phyloP scores from a whole-genome alignment of 53 echinoderm and acorn worm genomes.

The Glandiceps talaboti region DNA sequence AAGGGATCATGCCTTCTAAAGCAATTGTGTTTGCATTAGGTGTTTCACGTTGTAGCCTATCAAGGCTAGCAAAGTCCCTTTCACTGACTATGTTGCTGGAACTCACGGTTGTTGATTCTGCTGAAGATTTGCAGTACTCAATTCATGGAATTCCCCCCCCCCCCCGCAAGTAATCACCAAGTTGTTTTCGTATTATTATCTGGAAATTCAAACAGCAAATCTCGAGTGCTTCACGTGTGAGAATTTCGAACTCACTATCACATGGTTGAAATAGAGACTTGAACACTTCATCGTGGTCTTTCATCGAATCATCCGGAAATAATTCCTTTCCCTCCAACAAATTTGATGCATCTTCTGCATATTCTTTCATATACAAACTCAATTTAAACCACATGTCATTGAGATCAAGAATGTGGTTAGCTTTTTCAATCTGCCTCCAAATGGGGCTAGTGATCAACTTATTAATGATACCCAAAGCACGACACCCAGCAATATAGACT shows the following conservation, averaged over 20 bases:
- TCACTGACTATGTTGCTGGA: not conserved
- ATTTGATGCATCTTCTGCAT: not conserved
- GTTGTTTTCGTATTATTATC: not conserved
- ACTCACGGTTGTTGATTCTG: not conserved
- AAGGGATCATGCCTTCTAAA: not conserved
- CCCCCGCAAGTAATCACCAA: not conserved
- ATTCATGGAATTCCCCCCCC: too few relatives aligned
- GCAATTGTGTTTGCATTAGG: not conserved
- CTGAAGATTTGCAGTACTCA: too few relatives aligned
- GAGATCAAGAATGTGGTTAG: not conserved
- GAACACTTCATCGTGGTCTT: not conserved
- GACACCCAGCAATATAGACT: not conserved
- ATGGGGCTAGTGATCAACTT: not conserved
- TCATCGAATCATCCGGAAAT: not conserved
- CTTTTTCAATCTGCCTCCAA: not conserved
- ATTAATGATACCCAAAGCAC: not conserved
- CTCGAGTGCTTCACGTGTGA: not conserved
- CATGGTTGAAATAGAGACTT: not conserved
- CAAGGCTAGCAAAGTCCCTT: not conserved
- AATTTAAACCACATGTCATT: not conserved
- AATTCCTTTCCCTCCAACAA: not conserved
- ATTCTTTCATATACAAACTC: not conserved
- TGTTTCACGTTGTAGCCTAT: not conserved
- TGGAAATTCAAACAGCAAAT: not conserved
- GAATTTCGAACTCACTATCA: not conserved